These are phyloP conservation scores for Paguma larvata DNA, from an alignment of 2,797 vertebrate species.

Conservation along the genomic window DNA sequence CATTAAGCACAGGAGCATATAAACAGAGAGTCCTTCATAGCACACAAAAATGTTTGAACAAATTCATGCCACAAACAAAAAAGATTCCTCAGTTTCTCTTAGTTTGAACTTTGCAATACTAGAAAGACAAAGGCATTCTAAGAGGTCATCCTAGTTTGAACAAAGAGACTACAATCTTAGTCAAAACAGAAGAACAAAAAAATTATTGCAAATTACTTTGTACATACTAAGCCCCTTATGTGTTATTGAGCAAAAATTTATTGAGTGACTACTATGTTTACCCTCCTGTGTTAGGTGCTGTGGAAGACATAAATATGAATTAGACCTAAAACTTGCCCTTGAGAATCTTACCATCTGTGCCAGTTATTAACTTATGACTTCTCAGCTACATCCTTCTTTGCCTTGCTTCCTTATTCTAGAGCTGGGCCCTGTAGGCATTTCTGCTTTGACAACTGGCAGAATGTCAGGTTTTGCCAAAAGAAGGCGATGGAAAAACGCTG, in stretches of 20 bases:
- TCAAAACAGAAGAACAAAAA: neutral
- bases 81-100: neutral
- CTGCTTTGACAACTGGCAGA: neutral
- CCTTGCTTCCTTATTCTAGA: neutral
- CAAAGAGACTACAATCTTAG: constrained; percentile 43
- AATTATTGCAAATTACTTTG: neutral
- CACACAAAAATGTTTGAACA: constrained; percentile 7
- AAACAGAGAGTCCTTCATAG: constrained; percentile 19
- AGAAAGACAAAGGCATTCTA: constrained; percentile 42
- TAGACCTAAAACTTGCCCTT: neutral
- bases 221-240: neutral
- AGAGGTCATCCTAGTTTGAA: neutral
- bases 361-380: neutral
- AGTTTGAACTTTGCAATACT: constrained; percentile 25
- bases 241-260: constrained; percentile 32
- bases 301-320: constrained; percentile 6
- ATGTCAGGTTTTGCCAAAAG: neutral
- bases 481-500: neutral
- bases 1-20: neutral
- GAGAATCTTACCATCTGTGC: neutral
- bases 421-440: neutral
- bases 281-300: neutral
- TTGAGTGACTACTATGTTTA: constrained; percentile 27
- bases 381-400: neutral
- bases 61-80: neutral